phyloP scores from a whole-genome alignment of 2,797 vertebrate species.

The Clarias fuscus region DNA sequence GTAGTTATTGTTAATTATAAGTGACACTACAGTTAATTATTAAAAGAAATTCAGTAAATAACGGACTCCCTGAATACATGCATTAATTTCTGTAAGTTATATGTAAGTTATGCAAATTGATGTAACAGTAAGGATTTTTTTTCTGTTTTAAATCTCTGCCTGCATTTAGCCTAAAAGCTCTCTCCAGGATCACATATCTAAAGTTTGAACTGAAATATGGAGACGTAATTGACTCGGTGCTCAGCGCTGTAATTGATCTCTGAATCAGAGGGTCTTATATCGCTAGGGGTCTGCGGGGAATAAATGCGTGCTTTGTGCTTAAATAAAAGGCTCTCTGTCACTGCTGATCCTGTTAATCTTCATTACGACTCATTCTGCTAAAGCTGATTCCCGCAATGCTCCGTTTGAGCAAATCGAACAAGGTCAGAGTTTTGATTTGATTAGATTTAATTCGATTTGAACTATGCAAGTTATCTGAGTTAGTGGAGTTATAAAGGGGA shows the following conservation, averaged over 20 bases:
- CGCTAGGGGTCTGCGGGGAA: slow-evolving; percentile 38
- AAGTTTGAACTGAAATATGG: slow-evolving; percentile 31
- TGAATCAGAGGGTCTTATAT: slow-evolving; percentile 35
- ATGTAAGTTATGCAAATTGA: background rate
- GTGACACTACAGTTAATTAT: background rate
- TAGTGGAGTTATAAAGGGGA: background rate
- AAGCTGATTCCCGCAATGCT: background rate
- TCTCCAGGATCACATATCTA: background rate
- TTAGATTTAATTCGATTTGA: background rate
- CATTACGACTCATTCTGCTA: slow-evolving; percentile 19
- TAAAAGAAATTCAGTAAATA: background rate
- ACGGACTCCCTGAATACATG: background rate
- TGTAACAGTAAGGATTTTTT: background rate
- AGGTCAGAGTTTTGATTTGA: background rate
- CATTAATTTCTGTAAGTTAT: background rate
- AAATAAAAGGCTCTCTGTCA: slow-evolving; percentile 61
- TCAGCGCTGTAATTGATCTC: slow-evolving; percentile 28
- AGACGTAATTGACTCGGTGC: slow-evolving; percentile 17
- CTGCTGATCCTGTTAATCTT: slow-evolving; percentile 29
- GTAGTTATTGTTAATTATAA: too few species aligned
- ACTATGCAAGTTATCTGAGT: background rate
- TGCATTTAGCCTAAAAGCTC: slow-evolving; percentile 12
- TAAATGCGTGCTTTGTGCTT: slow-evolving; percentile 72
- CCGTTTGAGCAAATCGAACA: background rate
- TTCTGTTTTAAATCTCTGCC: background rate